phyloP scores from a whole-genome alignment of 2,797 vertebrate species.

The Crypturellus tataupa region DNA sequence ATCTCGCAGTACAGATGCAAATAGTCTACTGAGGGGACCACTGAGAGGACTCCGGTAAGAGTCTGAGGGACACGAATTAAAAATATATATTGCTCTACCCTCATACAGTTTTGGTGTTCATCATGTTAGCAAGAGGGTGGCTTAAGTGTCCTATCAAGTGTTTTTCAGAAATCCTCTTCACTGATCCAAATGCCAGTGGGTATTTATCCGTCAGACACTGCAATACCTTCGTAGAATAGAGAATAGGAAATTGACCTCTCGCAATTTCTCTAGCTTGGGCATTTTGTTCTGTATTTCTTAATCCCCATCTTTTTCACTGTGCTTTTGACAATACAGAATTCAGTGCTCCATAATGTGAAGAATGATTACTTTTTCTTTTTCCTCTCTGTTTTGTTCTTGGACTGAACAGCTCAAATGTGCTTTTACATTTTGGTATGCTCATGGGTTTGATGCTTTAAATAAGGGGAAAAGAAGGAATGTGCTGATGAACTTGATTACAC shows the following conservation, averaged over 20 bases:
- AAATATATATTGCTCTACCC: neutral
- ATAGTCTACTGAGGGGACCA: neutral
- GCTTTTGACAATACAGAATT: neutral
- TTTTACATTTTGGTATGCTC: neutral
- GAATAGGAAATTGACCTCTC: neutral
- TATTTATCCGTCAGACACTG: neutral
- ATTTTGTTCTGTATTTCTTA: slow-evolving; percentile 20
- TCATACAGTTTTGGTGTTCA: neutral
- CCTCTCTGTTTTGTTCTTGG: neutral
- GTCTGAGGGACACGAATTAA: neutral
- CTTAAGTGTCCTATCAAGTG: neutral
- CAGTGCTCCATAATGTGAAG: neutral
- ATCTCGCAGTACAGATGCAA: neutral
- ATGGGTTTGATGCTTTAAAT: neutral
- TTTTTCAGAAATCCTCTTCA: neutral
- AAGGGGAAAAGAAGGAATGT: neutral
- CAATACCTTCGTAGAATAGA: neutral
- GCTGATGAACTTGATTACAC: neutral
- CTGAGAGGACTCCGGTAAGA: neutral
- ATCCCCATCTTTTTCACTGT: neutral
- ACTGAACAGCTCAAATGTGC: neutral
- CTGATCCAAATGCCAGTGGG: neutral
- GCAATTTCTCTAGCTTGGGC: neutral
- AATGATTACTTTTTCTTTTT: neutral
- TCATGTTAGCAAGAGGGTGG: neutral